Evolutionary conservation across 2,888 invertebrate species (phyloP).

Genomic region (Pediacus dermestoides): DNA sequence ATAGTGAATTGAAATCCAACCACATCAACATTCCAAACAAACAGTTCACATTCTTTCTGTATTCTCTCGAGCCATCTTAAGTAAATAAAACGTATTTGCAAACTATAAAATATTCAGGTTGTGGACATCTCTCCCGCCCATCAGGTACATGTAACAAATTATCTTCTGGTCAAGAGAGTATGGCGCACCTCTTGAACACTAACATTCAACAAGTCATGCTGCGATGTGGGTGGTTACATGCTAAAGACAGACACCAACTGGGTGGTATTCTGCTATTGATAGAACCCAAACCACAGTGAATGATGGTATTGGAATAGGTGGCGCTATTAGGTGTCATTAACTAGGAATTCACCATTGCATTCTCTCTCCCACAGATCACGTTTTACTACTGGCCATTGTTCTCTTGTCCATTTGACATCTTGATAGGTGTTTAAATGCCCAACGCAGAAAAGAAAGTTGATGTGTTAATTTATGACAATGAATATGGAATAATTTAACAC

Average conservation of each 20-base stretch:
- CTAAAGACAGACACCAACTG: background rate
- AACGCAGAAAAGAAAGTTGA: slow-evolving; percentile 9
- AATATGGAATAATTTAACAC: slow-evolving; percentile 12
- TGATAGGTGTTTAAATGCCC: slow-evolving; percentile 8
- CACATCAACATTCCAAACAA: too few relatives aligned
- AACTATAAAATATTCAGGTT: too few relatives aligned
- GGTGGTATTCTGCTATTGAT: background rate
- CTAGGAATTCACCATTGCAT: background rate
- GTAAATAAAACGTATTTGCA: too few relatives aligned
- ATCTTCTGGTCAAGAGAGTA: too few relatives aligned
- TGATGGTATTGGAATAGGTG: background rate
- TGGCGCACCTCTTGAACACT: background rate
- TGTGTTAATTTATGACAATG: slow-evolving; percentile 13
- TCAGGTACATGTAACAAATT: too few relatives aligned
- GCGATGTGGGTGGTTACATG: slow-evolving; percentile 1
- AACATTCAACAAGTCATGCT: slow-evolving; percentile 2
- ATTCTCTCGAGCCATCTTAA: too few relatives aligned
- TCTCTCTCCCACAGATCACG: slow-evolving; percentile 9
- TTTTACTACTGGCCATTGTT: slow-evolving; percentile 15
- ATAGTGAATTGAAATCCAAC: too few relatives aligned
- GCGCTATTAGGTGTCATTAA: slow-evolving; percentile 2
- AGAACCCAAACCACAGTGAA: too few relatives aligned
- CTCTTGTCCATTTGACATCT: slow-evolving; percentile 13
- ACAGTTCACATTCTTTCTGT: too few relatives aligned
- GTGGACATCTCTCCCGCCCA: too few relatives aligned